A percentile compares a stretch with the other conserved stretches of the same genome.
phyloP scores from a whole-genome alignment of 2,888 invertebrate species.

The Dolichopus griseipennis region DNA sequence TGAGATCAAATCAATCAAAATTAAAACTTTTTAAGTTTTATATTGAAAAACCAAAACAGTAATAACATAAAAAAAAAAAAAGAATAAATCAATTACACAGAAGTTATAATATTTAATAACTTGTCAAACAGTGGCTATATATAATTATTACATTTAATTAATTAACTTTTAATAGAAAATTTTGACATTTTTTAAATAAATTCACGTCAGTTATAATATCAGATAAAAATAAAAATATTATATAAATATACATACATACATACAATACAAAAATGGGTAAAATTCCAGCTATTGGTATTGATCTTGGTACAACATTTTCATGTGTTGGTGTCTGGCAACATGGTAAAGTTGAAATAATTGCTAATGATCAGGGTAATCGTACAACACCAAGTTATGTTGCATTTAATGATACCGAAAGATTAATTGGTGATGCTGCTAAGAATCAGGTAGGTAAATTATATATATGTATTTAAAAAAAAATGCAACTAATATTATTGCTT shows the following conservation, averaged over 20 bases:
- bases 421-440: constrained; percentile 81
- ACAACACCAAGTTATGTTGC: constrained; percentile 84
- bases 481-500: background rate
- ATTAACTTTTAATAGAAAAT: no score
- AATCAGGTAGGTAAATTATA: constrained; percentile 53
- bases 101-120: no score
- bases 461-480: background rate
- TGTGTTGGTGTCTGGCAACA: constrained; percentile 80
- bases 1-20: no score
- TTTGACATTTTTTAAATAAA: no score
- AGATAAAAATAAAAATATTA: no score
- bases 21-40: no score
- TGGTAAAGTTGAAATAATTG: constrained; percentile 73
- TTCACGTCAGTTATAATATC: no score
- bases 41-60: no score
- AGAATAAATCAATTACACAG: no score
- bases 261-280: constrained; percentile 38
- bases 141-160: no score
- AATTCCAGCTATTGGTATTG: constrained; percentile 62
- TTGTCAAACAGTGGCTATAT: no score
- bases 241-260: background rate
- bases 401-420: constrained; percentile 73
- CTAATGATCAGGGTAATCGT: constrained; percentile 81
- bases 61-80: no score
- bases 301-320: constrained; percentile 81